A percentile compares a stretch with the other conserved stretches of the same genome.
These are phyloP conservation scores for Callaeas wilsoni DNA, from an alignment of 2,113 vertebrate species.

Conservation along the genomic window DNA sequence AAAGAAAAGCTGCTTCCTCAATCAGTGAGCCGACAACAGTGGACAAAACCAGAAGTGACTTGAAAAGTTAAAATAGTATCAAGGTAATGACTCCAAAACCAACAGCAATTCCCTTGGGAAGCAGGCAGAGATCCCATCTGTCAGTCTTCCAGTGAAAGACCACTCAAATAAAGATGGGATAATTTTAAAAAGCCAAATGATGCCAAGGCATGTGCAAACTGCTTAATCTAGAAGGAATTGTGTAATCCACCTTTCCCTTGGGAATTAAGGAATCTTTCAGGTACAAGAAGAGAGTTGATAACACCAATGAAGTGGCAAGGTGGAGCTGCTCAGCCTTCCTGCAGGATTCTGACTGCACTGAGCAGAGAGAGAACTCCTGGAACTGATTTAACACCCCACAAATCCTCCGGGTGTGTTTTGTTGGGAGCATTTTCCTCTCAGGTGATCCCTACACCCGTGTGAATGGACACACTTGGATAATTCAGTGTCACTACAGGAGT, in stretches of 20 bases:
- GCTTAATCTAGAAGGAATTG: not conserved
- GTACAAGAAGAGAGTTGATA: not conserved
- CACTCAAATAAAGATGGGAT: not conserved
- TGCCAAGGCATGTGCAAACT: not conserved
- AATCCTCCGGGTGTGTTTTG: not conserved
- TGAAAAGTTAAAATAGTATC: not conserved
- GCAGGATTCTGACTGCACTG: not conserved
- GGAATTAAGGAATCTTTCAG: not conserved
- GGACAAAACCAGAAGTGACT: not conserved
- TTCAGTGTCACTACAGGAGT: not conserved
- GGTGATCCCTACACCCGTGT: not conserved
- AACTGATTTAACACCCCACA: not conserved
- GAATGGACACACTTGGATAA: not conserved
- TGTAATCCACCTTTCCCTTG: not conserved
- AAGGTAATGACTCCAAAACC: not conserved
- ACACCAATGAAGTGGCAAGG: not conserved
- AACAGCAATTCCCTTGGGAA: not conserved
- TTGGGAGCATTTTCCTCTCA: not conserved
- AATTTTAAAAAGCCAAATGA: not conserved
- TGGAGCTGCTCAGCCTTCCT: not conserved
- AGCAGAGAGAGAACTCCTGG: not conserved
- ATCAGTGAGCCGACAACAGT: not conserved
- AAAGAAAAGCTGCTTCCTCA: not conserved
- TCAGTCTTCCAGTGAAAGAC: not conserved
- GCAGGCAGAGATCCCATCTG: not conserved